Evolutionary conservation across 2,113 vertebrate genomes (phyloP).

Genomic region (Macquaria ambigua): DNA sequence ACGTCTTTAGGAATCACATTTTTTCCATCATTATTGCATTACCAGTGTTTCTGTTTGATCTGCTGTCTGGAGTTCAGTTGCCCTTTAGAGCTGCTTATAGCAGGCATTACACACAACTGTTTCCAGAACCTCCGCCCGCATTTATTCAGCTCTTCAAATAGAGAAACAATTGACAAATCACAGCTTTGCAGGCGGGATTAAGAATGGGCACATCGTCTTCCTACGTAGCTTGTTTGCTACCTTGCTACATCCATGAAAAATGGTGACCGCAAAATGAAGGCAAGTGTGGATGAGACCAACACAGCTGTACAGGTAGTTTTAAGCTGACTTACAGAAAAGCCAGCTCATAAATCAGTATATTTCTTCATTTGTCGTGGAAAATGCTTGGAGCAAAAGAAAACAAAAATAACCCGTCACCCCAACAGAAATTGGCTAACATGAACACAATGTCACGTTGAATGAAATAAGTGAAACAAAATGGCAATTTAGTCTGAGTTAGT

Average conservation of each 20-base stretch:
- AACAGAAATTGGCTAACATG: too few species aligned
- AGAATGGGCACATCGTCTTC: not conserved
- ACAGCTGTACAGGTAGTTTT: not conserved
- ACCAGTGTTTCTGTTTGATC: conserved; percentile 14
- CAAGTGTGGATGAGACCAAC: not conserved
- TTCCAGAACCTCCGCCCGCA: not conserved
- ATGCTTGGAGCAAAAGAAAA: too few species aligned
- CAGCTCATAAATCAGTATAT: not conserved
- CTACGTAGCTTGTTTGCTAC: not conserved
- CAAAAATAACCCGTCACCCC: too few species aligned
- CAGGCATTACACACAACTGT: not conserved
- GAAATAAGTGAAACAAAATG: too few species aligned
- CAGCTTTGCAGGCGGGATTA: not conserved
- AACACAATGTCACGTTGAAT: too few species aligned
- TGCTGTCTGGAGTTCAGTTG: not conserved
- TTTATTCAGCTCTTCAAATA: conserved; percentile 11
- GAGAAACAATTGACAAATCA: not conserved
- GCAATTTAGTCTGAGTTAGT: too few species aligned
- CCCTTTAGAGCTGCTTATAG: not conserved
- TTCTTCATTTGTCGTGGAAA: not conserved
- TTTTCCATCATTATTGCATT: conserved; percentile 15
- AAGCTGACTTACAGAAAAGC: not conserved
- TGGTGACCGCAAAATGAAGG: not conserved
- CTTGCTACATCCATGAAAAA: not conserved
- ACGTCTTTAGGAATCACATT: conserved; percentile 20